Evolutionary conservation across 1,140 invertebrate genomes (phyloP), one percentile per base, ranked within the genome.

Genomic region (Neodiprion virginianus): DNA sequence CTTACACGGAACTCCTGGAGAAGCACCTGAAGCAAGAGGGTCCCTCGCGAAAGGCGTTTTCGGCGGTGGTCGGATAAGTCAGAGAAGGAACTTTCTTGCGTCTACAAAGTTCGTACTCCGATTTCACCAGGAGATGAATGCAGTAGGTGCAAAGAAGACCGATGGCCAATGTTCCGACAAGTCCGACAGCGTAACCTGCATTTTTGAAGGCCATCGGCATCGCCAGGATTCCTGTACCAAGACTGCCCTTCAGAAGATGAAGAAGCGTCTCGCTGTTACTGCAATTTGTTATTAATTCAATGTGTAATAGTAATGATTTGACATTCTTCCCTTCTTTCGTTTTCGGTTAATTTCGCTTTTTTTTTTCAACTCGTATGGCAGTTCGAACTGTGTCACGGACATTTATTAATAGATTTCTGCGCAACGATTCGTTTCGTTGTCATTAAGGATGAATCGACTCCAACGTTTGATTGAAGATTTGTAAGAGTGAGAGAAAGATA

Each of bases 141-240:
- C 94, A 95, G 84, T 95, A 95, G 7, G 94, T 94, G 79, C 94
- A 95, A 14, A 96, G 89, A 1, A 92, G 75, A 1, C 94, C 95
- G 76, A 96, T 93, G 0, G 94, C 76, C 7, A 94, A 78, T 1
- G 94, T 93, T 3, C 92, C 93, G 14, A 94, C 80, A 1, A 91
- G 82, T n/a, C 94, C 93, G 61, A 93, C 84, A 0, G 91, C 74
- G 73, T 95, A 92, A 50, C 96, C 96, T 14, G 96, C 89, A 83
- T 97, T 93, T 69, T 89, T 89, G 76, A 97, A 94, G 0, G 96
- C 96, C 81, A 93, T 92, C 3, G 96, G 95, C 94, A 98, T 97
- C 17, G 96, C 96, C 69, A 98, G 83, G 67, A 98, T 95, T 8
- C 96, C 96, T 0, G 96, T 97, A 8, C 96, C 96, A 72, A 97